Base-by-base conservation (phyloP, 2,888 invertebrate genomes). In the Meghimatium bilineatum region DNA sequence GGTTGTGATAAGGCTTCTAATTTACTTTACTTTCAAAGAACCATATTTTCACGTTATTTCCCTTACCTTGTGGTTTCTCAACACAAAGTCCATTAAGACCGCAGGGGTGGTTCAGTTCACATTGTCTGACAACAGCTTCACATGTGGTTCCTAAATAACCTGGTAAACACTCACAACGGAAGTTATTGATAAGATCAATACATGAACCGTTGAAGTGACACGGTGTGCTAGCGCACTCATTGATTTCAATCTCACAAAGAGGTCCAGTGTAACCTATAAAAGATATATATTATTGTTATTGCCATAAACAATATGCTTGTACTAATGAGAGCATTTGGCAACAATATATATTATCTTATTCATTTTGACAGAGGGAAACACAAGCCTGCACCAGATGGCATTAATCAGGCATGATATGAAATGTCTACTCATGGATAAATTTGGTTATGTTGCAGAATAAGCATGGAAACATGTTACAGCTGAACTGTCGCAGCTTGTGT, bases 11-110 rank as follows among this genome's bases (percentile, higher is more conserved):
- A n/a, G n/a, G n/a, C n/a, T n/a, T n/a, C n/a, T n/a, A n/a, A n/a
- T n/a, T n/a, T n/a, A n/a, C n/a, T n/a, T n/a, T n/a, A n/a, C n/a
- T n/a, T n/a, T n/a, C n/a, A n/a, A n/a, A n/a, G n/a, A n/a, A n/a
- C n/a, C n/a, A 8, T 44, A 44, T 12, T 44, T 12, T 44, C 44
- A 44, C 44, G 12, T n/a, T 26, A 63, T 63, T 2, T 63, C 60
- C 60, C 26, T 26, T 86, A 90, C 91, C 91, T 80, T 84, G 77
- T 3, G 86, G 90, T 56, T 89, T 89, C 63, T 92, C 91, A 52
- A 91, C 89, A 88, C 92, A 92, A 17, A 91, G 84, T 17, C 90
- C 90, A 69, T 90, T 88, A 36, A 88, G 86, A 12, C 89, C 86
- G 87, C 92, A 92, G n/a, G 90, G 91, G 69, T 85, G 81, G 63